Percentiles rank a stretch among this genome's conserved stretches.
phyloP scores from a whole-genome alignment of 2,888 invertebrate genomes.

The Gymnocheta viridis region DNA sequence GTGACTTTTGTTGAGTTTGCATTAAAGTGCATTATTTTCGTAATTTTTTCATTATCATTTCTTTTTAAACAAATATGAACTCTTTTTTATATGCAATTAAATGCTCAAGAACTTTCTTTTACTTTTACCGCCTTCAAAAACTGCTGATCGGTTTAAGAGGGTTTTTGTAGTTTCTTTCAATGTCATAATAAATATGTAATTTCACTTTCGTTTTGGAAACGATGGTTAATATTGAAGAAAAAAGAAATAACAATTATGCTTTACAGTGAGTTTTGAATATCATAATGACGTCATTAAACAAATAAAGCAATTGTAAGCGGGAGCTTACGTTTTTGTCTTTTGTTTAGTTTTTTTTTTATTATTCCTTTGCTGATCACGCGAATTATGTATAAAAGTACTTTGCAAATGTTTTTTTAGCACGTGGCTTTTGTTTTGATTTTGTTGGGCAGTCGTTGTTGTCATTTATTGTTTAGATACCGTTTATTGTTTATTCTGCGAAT shows the following conservation, averaged over 20 bases:
- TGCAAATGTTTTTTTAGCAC: conserved; percentile 49
- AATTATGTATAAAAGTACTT: conserved; percentile 44
- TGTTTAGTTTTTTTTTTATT: conserved; percentile 33
- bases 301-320: neutral
- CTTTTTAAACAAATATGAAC: conserved; percentile 20
- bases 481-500: conserved; percentile 61
- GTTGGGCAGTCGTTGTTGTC: conserved; percentile 28
- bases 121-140: conserved; percentile 54
- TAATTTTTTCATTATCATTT: conserved; percentile 63
- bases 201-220: conserved; percentile 30
- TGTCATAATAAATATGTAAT: conserved; percentile 24
- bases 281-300: conserved; percentile 42
- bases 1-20: conserved; percentile 81
- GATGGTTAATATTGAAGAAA: neutral
- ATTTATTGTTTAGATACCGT: conserved; percentile 31
- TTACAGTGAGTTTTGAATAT: conserved; percentile 38
- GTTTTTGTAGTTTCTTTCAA: conserved; percentile 15
- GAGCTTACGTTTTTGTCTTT: conserved; percentile 20
- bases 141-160: conserved; percentile 32
- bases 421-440: conserved; percentile 68
- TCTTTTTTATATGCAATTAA: neutral
- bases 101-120: conserved; percentile 60
- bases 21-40: conserved; percentile 73
- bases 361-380: conserved; percentile 65
- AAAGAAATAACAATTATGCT: neutral